Evolutionary conservation across 2,797 vertebrate species (phyloP), one percentile per base, ranked within the genome.

Genomic region (Heterohyrax brucei): DNA sequence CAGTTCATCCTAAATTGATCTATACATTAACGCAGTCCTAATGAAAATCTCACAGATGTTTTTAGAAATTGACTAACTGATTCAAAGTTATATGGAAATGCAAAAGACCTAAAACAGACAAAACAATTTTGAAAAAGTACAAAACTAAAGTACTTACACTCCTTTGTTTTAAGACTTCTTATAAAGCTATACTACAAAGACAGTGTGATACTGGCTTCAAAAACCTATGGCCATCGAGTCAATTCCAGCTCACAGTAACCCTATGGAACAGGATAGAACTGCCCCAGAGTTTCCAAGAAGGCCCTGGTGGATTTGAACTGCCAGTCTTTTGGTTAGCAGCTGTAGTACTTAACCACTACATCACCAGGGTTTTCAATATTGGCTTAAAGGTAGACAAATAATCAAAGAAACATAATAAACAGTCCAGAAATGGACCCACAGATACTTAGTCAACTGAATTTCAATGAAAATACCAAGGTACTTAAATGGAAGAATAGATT

Each of bases 101-200:
- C 66, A 89, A 78, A 84, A 26, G 24, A 66, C 30, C 56, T 53
- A 94, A 2, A 80, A 80, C 28, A 91, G 87, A 50, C 19, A 56
- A 56, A 56, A 56, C 13, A 68, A 89, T 91, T 82, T 77, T 70
- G 76, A 84, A 87, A 91, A 89, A 62, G 48, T 82, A 94, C 9
- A 59, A 88, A 89, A 70, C 8, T 53, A 18, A 91, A 95, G 62
- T 19, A 91, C 9, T 59, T 90, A 56, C 7, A 33, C 46, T 64
- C 53, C 8, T 14, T 76, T 12, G 83, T 86, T 81, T 79, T 46
- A 84, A 94, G 62, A 72, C 28, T 77, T 93, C 64, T 94, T 80
- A 82, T 50, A 87, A 72, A 64, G 28, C 10, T 70, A 66, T 18
- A 61, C 13, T 92, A 87, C 72, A 91, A 79, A 82, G 72, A 62